Base-by-base conservation (phyloP, 2,888 invertebrate genomes). In the Gibbula magus region DNA sequence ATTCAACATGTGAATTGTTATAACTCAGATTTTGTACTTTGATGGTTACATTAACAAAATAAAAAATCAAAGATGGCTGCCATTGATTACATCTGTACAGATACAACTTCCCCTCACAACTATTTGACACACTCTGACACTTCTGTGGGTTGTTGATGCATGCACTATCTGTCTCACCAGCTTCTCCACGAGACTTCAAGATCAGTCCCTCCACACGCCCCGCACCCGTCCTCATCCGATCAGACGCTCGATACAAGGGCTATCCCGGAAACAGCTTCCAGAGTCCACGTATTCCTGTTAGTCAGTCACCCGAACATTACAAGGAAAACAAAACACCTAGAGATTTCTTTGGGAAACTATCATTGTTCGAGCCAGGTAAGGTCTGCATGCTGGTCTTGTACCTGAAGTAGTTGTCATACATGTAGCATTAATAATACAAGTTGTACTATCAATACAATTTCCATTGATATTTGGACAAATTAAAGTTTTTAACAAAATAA, bases 191-290 rank as follows among this genome's bases (percentile, higher is more conserved):
- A 18, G 61, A 61, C 29, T 8, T 61, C 61, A 61, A 61, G 61
- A 29, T 61, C 61, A 61, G 16, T 29, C 61, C 61, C 18, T 13
- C 29, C 25, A 13, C 29, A 16, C 29, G 61, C 18, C 29, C 61
- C 8, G 29, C 61, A 61, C 22, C 61, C 16, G 29, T 61, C 22
- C 16, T 61, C 16, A 51, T 51, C 74, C 20, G 52, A n/a, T 22
- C 75, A 18, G 84, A 84, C 78, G 81, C 81, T 66, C 81, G 84
- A 77, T 80, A 80, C 78, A 80, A 79, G 74, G 84, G 84, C 18
- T 84, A 79, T 74, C 81, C 84, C 3, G 80, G 75, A 56, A 73
- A 81, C 18, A 77, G 75, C 79, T 81, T 83, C 79, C 70, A 80
- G 13, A 82, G 80, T 22, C 83, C 83, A n/a, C 61, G 83, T 8